phyloP scores from a whole-genome alignment of 2,797 vertebrate genomes.

The Pterois miles region DNA sequence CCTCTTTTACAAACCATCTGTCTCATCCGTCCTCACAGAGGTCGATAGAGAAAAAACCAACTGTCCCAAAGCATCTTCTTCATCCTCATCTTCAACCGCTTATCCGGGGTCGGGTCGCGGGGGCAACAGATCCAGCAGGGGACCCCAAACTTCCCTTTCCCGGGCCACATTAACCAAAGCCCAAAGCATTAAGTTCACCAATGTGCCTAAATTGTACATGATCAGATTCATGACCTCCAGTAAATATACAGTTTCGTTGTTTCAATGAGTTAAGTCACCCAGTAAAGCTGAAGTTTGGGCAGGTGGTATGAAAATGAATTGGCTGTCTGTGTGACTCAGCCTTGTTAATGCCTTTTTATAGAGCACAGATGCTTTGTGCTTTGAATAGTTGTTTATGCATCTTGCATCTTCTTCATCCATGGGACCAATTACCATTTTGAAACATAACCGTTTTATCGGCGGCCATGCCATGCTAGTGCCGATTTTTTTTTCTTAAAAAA shows the following conservation, averaged over 20 bases:
- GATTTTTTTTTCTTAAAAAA: not conserved
- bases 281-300: conserved; percentile 35
- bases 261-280: conserved; percentile 32
- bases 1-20: conserved; percentile 35
- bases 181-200: conserved; percentile 7
- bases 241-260: not conserved
- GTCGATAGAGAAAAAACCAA: conserved; percentile 10
- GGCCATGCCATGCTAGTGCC: conserved; percentile 21
- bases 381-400: conserved; percentile 46
- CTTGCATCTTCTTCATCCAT: conserved; percentile 31
- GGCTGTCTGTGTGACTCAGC: conserved; percentile 45
- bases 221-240: conserved; percentile 17
- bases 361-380: conserved; percentile 47
- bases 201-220: not conserved
- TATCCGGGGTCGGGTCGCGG: too few species aligned
- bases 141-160: too few species aligned
- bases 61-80: conserved; percentile 1
- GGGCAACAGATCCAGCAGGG: too few species aligned
- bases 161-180: too few species aligned
- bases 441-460: conserved; percentile 38
- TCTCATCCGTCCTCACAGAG: conserved; percentile 17
- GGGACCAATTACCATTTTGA: conserved; percentile 47
- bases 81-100: too few species aligned
- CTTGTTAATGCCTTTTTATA: conserved; percentile 31
- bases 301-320: conserved; percentile 40